Base-by-base conservation (phyloP, 2,888 invertebrate species). In the Incurvaria masculella region DNA sequence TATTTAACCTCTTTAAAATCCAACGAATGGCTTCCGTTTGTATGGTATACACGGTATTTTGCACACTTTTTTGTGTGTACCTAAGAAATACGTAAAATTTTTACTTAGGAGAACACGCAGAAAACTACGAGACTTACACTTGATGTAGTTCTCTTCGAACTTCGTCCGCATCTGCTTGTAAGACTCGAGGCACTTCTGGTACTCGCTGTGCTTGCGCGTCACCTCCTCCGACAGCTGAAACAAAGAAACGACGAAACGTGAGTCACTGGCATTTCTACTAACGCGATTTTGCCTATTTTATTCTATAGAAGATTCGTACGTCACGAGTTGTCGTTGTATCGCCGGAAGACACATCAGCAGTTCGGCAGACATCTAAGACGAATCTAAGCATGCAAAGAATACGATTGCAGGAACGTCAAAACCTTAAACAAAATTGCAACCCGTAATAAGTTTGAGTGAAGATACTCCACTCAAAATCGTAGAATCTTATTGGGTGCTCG, bases 71-170 rank as follows among this genome's bases (percentile, higher is more conserved):
- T 40, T 39, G 41, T 17, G 20, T 45, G 14, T 17, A 20, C 38
- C 45, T 20, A 10, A 38, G 33, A 19, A 21, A 27, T 42, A 42
- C 20, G 38, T 38, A 20, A 16, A 45, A 33, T 45, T 44, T 33
- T 19, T 23, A 17, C 21, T 21, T 6, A 14, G 21, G 21, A 40
- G 14, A 19, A 33, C 27, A 16, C 14, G 23, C n/a, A 45, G 11
- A 46, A 21, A 50, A 41, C 56, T 59, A 56, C 53, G 61, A 5
- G 10, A 80, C 84, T 85, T 81, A 92, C 94, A 91, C 83, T 94
- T 94, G 52, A 93, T 85, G 68, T 92, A 92, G 71, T 91, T 89
- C 67, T 97, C 96, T 70, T 96, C 95, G 68, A 94, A 96, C 69
- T 94, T 90, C 49, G 91, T 86, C 65, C 94, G 84, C 80, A 94